Evolutionary conservation across 2,888 invertebrate species (phyloP), one percentile per base, ranked within the genome.

Genomic region (Periphyllus acericola): DNA sequence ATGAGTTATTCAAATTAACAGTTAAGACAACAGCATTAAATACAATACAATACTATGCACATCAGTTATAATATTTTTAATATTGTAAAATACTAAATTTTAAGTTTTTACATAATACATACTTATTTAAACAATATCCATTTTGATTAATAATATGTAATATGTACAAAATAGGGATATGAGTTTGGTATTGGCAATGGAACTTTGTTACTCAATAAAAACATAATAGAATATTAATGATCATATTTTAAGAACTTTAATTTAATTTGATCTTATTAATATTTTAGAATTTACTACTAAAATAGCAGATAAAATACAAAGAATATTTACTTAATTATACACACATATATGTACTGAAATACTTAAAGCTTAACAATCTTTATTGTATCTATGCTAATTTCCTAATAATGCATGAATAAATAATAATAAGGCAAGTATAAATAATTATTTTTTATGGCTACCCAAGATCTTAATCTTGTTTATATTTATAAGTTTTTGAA

Each of bases 381-480:
- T n/a, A 80, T 66, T n/a, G 21, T 80, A 9, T n/a, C 25, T n/a
- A 66, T 80, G 66, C 40, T 36, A 66, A 66, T 80, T 46, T 9
- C 46, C 9, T 5, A 46, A 46, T 46, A 46, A 1, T 46, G 6
- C 6, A 9, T 46, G n/a, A n/a, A 5, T 66, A 55, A 55, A 55
- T 55, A 21, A 55, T 55, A 21, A 21, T 55, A 55, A 55, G 36
- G 14, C 36, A 79, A 1, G 8, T 4, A 80, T 40, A 80, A 66
- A 80, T 66, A 29, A 80, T n/a, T 36, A 66, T 66, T 11, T 80
- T 80, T 66, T 80, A 79, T 36, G 36, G 34, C 34, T 36, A 3
- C 14, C 14, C 17, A 40, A n/a, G 17, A 19, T 32, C 19, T n/a
- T 80, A 36, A 40, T 66, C 36, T 60, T 66, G 9, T 80, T 80